A percentile compares a stretch with the other conserved stretches of the same genome.
These are phyloP conservation scores for Drosophila seclusa DNA, from an alignment of 2,888 invertebrate species.

Conservation along the genomic window DNA sequence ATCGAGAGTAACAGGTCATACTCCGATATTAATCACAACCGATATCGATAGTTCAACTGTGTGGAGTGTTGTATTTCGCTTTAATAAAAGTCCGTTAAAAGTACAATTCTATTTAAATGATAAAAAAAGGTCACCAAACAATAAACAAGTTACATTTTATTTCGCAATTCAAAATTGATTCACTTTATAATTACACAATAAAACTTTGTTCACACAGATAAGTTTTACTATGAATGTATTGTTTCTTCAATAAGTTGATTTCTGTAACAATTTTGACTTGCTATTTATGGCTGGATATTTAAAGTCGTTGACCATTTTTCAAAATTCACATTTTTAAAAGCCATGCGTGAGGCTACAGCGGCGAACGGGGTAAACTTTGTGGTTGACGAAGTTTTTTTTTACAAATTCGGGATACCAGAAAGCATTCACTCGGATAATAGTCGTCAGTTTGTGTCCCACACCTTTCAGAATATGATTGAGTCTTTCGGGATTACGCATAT, in stretches of 20 bases:
- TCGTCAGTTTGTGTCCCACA: no score
- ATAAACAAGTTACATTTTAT: neutral
- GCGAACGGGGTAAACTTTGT: no score
- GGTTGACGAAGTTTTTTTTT: no score
- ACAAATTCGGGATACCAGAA: no score
- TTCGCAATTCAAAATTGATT: neutral
- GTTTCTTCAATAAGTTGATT: neutral
- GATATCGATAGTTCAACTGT: neutral
- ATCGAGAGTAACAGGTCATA: constrained; percentile 2
- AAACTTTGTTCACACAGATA: neutral
- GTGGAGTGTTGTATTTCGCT: neutral
- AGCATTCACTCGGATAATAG: no score
- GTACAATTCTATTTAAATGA: neutral
- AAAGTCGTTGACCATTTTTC: no score
- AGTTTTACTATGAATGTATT: neutral
- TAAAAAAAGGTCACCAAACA: neutral
- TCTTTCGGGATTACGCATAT: no score
- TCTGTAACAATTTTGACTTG: neutral
- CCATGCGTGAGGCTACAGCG: no score
- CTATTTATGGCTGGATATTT: no score
- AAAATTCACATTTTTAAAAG: no score
- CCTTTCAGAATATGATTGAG: no score
- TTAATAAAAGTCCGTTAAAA: neutral
- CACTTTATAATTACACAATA: neutral
- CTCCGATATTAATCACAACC: neutral